phyloP scores from a whole-genome alignment of 2,797 vertebrate genomes.

The Vultur gryphus region DNA sequence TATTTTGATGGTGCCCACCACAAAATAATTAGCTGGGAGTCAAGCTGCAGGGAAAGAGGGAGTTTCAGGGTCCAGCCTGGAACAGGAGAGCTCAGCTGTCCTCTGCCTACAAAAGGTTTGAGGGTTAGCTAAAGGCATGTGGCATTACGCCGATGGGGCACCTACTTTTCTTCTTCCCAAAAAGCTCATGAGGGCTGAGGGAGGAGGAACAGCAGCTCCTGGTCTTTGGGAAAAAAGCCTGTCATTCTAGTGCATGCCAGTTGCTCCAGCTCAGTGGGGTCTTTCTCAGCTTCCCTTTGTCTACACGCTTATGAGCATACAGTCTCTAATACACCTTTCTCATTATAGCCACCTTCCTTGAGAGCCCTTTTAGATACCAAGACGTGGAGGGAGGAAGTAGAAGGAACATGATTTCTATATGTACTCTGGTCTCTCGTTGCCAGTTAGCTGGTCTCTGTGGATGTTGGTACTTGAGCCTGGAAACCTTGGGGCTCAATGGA shows the following conservation, averaged over 20 bases:
- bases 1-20: neutral
- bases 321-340: neutral
- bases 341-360: accelerated
- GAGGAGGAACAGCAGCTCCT: neutral
- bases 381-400: neutral
- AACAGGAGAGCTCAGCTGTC: neutral
- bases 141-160: neutral
- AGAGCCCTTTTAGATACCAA: neutral
- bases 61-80: neutral
- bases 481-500: neutral
- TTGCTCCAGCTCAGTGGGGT: neutral
- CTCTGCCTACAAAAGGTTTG: neutral
- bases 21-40: neutral
- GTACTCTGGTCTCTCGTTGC: accelerated
- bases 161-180: neutral
- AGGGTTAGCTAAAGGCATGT: neutral
- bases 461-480: neutral
- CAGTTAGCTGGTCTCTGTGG: neutral
- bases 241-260: neutral
- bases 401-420: neutral
- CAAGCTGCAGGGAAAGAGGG: neutral
- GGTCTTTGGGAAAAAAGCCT: neutral
- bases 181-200: neutral
- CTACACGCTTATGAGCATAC: accelerated
- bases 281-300: neutral